These are phyloP conservation scores for Microctonus aethiopoides DNA, from an alignment of 2,888 invertebrate genomes.

Conservation along the genomic window DNA sequence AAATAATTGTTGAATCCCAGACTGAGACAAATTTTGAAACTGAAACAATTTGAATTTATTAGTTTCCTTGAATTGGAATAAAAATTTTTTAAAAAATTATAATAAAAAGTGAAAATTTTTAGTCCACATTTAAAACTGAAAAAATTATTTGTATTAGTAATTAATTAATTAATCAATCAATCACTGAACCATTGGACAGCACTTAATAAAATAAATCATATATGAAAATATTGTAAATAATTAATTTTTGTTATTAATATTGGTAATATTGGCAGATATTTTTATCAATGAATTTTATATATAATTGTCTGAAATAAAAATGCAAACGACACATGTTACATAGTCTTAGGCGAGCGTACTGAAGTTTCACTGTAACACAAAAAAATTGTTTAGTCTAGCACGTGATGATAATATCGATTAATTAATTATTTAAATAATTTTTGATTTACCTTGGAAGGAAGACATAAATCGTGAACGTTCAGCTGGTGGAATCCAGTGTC, in stretches of 20 bases:
- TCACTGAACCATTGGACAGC: conserved; percentile 18
- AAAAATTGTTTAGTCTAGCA: conserved; percentile 51
- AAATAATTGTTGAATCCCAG: conserved; percentile 22
- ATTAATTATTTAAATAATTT: conserved; percentile 7
- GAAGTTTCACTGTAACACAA: conserved; percentile 66
- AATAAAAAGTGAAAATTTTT: conserved; percentile 21
- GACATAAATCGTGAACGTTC: conserved; percentile 81
- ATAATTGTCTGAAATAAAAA: conserved; percentile 19
- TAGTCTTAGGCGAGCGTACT: conserved; percentile 53
- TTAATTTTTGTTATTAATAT: conserved; percentile 25
- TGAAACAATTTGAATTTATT: conserved; percentile 35
- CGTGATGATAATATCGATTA: neutral
- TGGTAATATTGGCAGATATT: too few species aligned
- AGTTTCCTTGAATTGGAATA: neutral
- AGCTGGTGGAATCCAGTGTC: conserved; percentile 78
- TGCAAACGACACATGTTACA: conserved; percentile 41
- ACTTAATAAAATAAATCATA: neutral
- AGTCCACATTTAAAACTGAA: conserved; percentile 51
- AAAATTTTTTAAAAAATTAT: too few species aligned
- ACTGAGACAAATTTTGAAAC: conserved; percentile 34
- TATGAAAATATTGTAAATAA: neutral
- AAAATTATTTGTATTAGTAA: conserved; percentile 50
- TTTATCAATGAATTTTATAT: too few species aligned
- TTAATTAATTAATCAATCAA: conserved; percentile 47
- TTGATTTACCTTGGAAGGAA: conserved; percentile 74